Conservation (phyloP, 1,140 invertebrate species). For the Chironomus striatipennis region DNA sequence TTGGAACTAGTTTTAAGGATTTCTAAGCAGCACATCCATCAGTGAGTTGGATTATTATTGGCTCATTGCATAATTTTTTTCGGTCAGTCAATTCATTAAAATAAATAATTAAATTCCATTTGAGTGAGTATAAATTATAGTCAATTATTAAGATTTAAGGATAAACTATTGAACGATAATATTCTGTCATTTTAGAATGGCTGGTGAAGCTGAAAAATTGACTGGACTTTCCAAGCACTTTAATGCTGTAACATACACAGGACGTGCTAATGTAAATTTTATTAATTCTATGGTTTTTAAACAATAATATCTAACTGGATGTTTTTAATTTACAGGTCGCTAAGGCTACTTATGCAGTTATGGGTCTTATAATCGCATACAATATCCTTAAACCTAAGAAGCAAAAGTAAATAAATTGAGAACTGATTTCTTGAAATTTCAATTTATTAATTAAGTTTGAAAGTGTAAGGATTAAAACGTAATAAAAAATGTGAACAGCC, state of each 20-base stretch:
- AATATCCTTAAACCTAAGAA: constrained; percentile 51
- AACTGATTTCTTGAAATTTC: too few species aligned
- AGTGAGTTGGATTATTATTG: neutral
- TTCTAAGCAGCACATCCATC: neutral
- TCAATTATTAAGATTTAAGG: neutral
- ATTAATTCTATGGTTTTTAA: constrained; percentile 34
- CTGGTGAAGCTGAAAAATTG: constrained; percentile 51
- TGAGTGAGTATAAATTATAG: neutral
- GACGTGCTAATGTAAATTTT: constrained; percentile 57
- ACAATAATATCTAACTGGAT: constrained; percentile 26
- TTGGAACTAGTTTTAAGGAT: neutral
- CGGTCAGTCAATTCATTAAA: neutral
- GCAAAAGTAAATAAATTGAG: constrained; percentile 37
- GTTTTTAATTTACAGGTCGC: constrained; percentile 45
- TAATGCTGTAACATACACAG: constrained; percentile 50
- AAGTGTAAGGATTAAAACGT: neutral
- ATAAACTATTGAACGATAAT: neutral
- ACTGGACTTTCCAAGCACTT: constrained; percentile 52
- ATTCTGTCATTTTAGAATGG: constrained; percentile 46
- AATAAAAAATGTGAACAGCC: neutral
- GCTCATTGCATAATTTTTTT: constrained; percentile 8
- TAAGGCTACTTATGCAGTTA: constrained; percentile 51
- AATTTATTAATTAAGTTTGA: neutral
- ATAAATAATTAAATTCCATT: constrained; percentile 8
- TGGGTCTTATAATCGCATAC: constrained; percentile 49